Base-by-base conservation (phyloP, 1,140 invertebrate species). In the Brachionus rotundiformis region DNA sequence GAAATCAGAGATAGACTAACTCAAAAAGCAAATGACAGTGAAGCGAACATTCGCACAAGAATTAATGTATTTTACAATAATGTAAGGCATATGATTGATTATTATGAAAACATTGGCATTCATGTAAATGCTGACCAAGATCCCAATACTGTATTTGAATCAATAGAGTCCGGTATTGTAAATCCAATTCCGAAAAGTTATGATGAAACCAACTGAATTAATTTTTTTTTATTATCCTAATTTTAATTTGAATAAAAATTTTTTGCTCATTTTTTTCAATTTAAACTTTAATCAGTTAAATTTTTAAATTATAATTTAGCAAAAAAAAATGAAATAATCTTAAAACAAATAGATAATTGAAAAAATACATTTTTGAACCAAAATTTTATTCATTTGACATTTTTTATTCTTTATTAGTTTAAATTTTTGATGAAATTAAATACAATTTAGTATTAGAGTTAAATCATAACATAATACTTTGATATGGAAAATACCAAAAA, bases 61-160 rank as follows among this genome's bases (percentile, higher is more conserved):
- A 84, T 88, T n/a, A 82, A 85, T 13, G 75, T 84, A 31, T 88
- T 86, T 80, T 82, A 85, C 68, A 84, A 85, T 13, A 86, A 86
- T 33, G 84, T 84, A 1, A 86, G 87, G 47, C 87, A 87, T 75
- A 80, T 88, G 27, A 77, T 84, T 11, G 86, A 88, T 41, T 87
- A 84, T 82, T 88, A 88, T 82, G 80, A 75, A 6, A 84, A 86
- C 61, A 39, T 16, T 47, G 86, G 84, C 10, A 85, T 87, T 76
- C 86, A 87, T 59, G 83, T 88, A 11, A 87, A 88, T 71, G 87
- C 86, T 3, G 87, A 88, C 61, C 87, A 88, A 82, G 87, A 88
- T 82, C 85, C 85, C 36, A 85, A 88, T 68, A 88, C 87, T n/a
- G 87, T 88, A 59, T 88, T 88, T 85, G 88, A 88, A 83, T 85